Conservation (phyloP, 2,113 vertebrate genomes). For the Deroptyus accipitrinus region DNA sequence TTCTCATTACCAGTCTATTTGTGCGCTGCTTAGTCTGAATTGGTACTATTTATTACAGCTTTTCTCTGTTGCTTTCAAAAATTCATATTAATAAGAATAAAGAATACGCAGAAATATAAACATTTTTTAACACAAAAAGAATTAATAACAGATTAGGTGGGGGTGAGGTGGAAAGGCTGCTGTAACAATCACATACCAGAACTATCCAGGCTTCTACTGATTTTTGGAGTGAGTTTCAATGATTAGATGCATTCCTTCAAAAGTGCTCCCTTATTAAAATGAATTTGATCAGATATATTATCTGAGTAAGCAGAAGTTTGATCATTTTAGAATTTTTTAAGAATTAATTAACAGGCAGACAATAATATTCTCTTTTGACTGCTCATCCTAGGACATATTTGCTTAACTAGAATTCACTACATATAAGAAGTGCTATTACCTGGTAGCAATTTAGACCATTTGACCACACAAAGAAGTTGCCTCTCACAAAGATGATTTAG, state of each 20-base stretch:
- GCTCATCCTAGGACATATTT: background rate
- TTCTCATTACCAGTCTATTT: background rate
- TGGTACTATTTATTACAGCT: background rate
- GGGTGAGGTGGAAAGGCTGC: background rate
- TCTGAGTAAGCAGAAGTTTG: background rate
- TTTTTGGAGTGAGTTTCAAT: background rate
- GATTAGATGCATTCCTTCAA: background rate
- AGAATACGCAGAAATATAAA: background rate
- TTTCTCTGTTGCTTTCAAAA: background rate
- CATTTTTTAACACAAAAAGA: background rate
- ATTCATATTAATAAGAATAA: background rate
- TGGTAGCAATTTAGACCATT: slow-evolving; percentile 97
- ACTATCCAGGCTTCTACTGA: background rate
- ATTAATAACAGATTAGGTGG: background rate
- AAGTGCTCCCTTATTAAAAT: background rate
- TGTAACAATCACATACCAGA: background rate
- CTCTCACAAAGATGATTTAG: slow-evolving; percentile 93
- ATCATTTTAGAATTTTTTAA: background rate
- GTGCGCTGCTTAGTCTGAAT: background rate
- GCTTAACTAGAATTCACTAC: background rate
- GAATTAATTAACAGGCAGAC: background rate
- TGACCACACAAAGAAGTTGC: slow-evolving; percentile 94
- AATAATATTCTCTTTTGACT: background rate
- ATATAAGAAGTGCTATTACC: slow-evolving; percentile 76
- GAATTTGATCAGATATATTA: background rate